A percentile compares a stretch with the other conserved stretches of the same genome.
phyloP scores from a whole-genome alignment of 2,888 invertebrate genomes.

The Dione juno region DNA sequence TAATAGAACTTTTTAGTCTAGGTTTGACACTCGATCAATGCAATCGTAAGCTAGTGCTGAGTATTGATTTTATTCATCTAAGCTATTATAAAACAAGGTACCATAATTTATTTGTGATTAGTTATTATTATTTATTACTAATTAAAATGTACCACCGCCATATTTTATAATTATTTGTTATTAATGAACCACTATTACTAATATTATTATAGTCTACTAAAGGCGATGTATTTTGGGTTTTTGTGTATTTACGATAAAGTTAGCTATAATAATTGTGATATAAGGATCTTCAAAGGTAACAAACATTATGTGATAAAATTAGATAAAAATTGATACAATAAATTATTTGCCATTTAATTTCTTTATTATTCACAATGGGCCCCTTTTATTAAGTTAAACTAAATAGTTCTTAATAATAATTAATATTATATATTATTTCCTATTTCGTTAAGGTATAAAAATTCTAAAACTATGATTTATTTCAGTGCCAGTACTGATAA shows the following conservation, averaged over 20 bases:
- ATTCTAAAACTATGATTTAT: neutral
- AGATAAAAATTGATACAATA: too few relatives aligned
- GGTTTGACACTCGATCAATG: neutral
- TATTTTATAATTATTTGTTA: too few relatives aligned
- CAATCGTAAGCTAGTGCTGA: neutral
- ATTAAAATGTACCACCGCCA: too few relatives aligned
- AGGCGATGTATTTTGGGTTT: too few relatives aligned
- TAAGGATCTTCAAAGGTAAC: neutral
- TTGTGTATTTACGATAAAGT: too few relatives aligned
- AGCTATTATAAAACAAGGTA: neutral
- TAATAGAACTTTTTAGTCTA: too few relatives aligned
- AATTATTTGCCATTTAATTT: too few relatives aligned
- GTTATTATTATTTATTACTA: neutral
- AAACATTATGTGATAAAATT: too few relatives aligned
- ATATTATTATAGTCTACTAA: too few relatives aligned
- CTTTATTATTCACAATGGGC: neutral
- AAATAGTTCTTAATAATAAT: too few relatives aligned
- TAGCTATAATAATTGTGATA: constrained; percentile 11
- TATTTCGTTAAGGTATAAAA: neutral
- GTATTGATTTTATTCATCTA: neutral
- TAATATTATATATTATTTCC: neutral
- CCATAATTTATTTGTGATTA: neutral
- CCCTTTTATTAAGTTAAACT: neutral
- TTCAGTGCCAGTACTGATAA: constrained; percentile 59
- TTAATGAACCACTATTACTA: too few relatives aligned